A percentile compares a stretch with the other conserved stretches of the same genome.
These are phyloP conservation scores for Drosophila fuyamai DNA, from an alignment of 1,140 invertebrate species.

Conservation along the genomic window DNA sequence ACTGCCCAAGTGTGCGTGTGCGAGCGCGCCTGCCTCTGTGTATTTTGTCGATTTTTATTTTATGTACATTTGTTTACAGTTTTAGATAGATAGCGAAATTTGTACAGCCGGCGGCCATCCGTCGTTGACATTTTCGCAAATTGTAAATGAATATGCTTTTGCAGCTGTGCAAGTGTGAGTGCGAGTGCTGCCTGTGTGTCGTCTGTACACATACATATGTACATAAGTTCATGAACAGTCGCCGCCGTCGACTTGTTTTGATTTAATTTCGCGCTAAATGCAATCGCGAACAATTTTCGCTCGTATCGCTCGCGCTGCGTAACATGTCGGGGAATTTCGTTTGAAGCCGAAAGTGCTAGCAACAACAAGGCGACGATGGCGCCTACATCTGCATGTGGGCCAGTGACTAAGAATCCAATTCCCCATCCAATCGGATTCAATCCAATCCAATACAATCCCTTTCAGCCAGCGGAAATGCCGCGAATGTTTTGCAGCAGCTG, in stretches of 20 bases:
- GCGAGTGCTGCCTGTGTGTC: conserved; percentile 6
- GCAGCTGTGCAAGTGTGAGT: conserved; percentile 44
- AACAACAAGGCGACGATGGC: conserved; percentile 44
- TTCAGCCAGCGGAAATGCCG: conserved; percentile 68
- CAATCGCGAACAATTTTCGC: conserved; percentile 71
- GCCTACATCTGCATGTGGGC: conserved; percentile 56
- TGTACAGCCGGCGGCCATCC: conserved; percentile 68
- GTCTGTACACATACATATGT: conserved; percentile 3
- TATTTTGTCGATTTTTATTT: conserved; percentile 80
- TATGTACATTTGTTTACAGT: conserved; percentile 83
- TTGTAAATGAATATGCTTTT: conserved; percentile 78
- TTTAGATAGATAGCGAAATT: conserved; percentile 83
- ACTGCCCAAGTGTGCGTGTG: conserved; percentile 15
- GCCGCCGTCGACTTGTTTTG: conserved; percentile 73
- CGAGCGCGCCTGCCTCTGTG: conserved; percentile 25
- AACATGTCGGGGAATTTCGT: conserved; percentile 79
- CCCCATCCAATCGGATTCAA: conserved; percentile 3
- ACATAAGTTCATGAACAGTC: conserved; percentile 75
- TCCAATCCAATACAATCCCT: conserved; percentile 38
- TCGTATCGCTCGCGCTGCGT: conserved; percentile 53
- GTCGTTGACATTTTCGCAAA: conserved; percentile 80
- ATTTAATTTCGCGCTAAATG: conserved; percentile 81
- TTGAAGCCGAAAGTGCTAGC: conserved; percentile 66
- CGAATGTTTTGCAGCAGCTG: conserved; percentile 68
- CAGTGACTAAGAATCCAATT: conserved; percentile 63